Percentiles rank a stretch among this genome's conserved stretches.
These are phyloP conservation scores for Malurus cyaneus DNA, from an alignment of 2,113 vertebrate species.

Conservation along the genomic window DNA sequence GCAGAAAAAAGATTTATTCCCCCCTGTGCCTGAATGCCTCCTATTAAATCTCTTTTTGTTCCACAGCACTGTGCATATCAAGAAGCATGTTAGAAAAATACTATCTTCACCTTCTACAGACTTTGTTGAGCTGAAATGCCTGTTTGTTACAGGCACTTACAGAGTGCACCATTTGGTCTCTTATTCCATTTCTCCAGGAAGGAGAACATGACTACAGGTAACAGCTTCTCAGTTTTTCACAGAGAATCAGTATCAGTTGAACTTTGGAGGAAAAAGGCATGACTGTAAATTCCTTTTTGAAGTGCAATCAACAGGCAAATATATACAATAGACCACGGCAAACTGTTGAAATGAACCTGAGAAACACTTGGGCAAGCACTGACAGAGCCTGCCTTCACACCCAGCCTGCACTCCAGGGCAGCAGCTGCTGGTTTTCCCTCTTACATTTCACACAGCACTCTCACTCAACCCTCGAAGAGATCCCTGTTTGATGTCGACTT, in stretches of 20 bases:
- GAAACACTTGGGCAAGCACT: neutral
- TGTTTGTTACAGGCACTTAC: neutral
- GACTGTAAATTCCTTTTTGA: neutral
- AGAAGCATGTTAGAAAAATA: neutral
- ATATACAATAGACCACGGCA: rapidly evolving
- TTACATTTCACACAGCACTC: neutral
- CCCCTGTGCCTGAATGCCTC: neutral
- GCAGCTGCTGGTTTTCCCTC: neutral
- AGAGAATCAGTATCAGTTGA: neutral
- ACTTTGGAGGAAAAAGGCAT: neutral
- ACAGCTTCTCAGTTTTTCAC: neutral
- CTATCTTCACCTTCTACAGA: neutral
- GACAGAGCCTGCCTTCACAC: neutral
- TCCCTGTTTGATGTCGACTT: neutral
- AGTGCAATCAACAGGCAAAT: neutral
- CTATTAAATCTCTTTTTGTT: neutral
- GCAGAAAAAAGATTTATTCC: neutral
- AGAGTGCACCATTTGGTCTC: neutral
- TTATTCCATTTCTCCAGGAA: neutral
- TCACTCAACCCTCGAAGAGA: neutral
- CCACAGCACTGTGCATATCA: neutral
- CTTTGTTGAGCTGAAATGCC: neutral
- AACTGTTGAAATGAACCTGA: neutral
- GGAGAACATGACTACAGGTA: neutral
- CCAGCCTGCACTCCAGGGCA: neutral